phyloP scores from a whole-genome alignment of 2,797 vertebrate genomes.

The Melanotaenia parkinsoni region DNA sequence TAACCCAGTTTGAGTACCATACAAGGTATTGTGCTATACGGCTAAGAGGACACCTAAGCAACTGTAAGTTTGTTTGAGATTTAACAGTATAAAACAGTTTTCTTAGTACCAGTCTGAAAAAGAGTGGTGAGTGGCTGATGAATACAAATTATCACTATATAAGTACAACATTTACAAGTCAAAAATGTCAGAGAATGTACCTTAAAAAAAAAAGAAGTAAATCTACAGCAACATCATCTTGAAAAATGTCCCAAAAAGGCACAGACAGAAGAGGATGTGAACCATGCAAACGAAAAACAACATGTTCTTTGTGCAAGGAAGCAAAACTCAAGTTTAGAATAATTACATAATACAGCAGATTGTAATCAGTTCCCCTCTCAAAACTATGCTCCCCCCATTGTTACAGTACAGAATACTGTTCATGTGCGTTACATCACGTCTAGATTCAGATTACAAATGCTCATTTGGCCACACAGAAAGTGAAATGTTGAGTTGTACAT shows the following conservation, averaged over 20 bases:
- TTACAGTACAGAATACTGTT: slow-evolving; percentile 60
- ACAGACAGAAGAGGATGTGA: slow-evolving; percentile 75
- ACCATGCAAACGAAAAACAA: slow-evolving; percentile 74
- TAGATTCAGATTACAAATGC: slow-evolving; percentile 28
- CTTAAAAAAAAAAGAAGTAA: slow-evolving; percentile 51
- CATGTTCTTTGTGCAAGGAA: slow-evolving; percentile 76
- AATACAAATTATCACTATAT: slow-evolving; percentile 83
- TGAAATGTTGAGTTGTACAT: slow-evolving; percentile 69
- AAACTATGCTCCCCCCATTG: slow-evolving; percentile 20
- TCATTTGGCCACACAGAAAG: slow-evolving; percentile 49
- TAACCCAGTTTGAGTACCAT: slow-evolving; percentile 45
- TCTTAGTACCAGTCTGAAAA: slow-evolving; percentile 76
- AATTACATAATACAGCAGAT: slow-evolving; percentile 74
- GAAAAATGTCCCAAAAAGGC: slow-evolving; percentile 75
- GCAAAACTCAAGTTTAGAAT: slow-evolving; percentile 77
- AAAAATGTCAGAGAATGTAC: slow-evolving; percentile 66
- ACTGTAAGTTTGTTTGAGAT: slow-evolving; percentile 60
- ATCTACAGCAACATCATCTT: slow-evolving; percentile 63
- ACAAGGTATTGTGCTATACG: slow-evolving; percentile 73
- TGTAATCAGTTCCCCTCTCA: slow-evolving; percentile 40
- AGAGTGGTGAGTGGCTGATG: slow-evolving; percentile 85
- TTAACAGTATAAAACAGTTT: slow-evolving; percentile 82
- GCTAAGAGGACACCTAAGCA: slow-evolving; percentile 61
- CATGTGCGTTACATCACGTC: slow-evolving; percentile 31
- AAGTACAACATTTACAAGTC: slow-evolving; percentile 89